phyloP scores from a whole-genome alignment of 1,140 invertebrate genomes.

The Lutraria rhynchaena region DNA sequence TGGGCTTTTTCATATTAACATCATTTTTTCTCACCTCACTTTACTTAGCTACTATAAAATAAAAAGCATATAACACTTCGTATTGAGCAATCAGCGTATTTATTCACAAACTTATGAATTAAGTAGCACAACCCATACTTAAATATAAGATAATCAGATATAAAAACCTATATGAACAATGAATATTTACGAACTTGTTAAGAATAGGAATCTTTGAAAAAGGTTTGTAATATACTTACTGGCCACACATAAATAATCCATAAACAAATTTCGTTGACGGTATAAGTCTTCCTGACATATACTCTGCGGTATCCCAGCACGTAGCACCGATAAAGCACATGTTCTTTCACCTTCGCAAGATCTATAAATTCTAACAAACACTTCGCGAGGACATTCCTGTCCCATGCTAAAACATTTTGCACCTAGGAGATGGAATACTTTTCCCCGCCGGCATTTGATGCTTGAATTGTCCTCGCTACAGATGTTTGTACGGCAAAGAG shows the following conservation, averaged over 20 bases:
- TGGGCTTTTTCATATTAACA: no score
- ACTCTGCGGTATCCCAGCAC: neutral
- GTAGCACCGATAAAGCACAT: slow-evolving; percentile 13
- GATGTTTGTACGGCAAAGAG: slow-evolving; percentile 42
- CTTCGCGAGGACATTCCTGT: slow-evolving; percentile 32
- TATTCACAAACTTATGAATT: no score
- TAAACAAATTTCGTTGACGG: slow-evolving; percentile 44
- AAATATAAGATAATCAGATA: no score
- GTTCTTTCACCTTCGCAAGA: slow-evolving; percentile 26
- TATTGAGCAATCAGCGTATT: no score
- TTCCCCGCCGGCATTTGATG: slow-evolving; percentile 35
- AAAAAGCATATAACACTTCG: no score
- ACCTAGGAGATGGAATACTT: slow-evolving; percentile 39
- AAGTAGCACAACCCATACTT: no score
- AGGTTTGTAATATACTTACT: slow-evolving; percentile 18
- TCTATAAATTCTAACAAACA: slow-evolving; percentile 9
- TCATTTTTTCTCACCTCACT: no score
- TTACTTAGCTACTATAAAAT: no score
- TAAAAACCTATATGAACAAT: no score
- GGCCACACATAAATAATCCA: slow-evolving; percentile 51
- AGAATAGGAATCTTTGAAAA: no score
- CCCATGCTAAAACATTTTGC: slow-evolving; percentile 21
- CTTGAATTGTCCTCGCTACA: slow-evolving; percentile 20
- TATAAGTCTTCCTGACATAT: slow-evolving; percentile 14
- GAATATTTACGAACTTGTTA: no score